phyloP scores from a whole-genome alignment of 2,113 vertebrate genomes.

The Nycticebus coucang region DNA sequence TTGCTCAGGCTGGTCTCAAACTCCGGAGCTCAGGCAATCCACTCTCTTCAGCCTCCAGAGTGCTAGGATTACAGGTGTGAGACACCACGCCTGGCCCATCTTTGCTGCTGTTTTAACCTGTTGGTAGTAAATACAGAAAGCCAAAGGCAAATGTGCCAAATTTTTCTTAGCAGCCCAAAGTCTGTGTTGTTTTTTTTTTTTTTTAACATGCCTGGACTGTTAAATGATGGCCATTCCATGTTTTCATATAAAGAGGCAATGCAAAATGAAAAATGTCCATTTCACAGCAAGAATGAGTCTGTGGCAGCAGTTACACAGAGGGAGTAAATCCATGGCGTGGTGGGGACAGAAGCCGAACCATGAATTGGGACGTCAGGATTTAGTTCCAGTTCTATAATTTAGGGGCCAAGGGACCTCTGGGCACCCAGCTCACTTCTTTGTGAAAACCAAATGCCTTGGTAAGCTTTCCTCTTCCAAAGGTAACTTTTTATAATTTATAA shows the following conservation, averaged over 20 bases:
- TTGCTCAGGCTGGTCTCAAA: too few species aligned
- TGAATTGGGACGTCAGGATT: background rate
- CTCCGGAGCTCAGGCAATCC: too few species aligned
- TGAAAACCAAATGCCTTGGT: background rate
- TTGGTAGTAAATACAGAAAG: background rate
- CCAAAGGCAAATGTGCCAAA: background rate
- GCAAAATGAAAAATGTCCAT: background rate
- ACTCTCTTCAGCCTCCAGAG: too few species aligned
- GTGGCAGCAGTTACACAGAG: background rate
- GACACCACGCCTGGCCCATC: too few species aligned
- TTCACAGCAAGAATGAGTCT: background rate
- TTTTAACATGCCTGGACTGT: background rate
- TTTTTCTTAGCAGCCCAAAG: background rate
- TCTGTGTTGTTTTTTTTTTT: background rate
- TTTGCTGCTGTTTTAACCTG: background rate
- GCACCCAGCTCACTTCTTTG: background rate
- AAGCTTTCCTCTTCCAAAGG: background rate
- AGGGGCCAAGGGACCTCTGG: background rate
- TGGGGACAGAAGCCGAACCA: background rate
- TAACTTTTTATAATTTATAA: constrained; percentile 17
- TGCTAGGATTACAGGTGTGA: too few species aligned
- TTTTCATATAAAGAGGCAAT: background rate
- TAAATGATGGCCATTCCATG: background rate
- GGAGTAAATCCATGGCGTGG: background rate
- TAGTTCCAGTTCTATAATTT: background rate